Evolutionary conservation across 2,797 vertebrate genomes (phyloP).

Genomic region (Scyliorhinus canicula): DNA sequence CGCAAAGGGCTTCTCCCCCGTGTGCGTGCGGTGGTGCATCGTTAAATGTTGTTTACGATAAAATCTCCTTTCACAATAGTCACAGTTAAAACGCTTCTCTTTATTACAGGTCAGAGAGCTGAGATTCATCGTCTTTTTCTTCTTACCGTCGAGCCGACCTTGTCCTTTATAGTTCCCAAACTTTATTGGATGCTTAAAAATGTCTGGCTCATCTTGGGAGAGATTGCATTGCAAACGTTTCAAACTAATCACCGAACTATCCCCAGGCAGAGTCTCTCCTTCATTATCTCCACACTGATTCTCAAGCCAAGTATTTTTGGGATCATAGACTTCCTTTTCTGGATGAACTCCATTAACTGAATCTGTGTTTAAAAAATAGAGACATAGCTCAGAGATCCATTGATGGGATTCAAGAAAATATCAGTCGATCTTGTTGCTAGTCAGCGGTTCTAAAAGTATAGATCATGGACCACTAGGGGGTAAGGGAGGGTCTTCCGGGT

Average conservation of each 20-base stretch:
- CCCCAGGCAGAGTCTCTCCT: neutral
- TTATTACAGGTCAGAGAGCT: conserved; percentile 39
- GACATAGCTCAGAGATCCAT: neutral
- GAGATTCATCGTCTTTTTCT: neutral
- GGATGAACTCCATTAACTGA: neutral
- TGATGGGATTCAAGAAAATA: neutral
- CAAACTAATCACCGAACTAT: neutral
- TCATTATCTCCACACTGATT: neutral
- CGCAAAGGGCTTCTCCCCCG: conserved; percentile 64
- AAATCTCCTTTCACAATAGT: conserved; percentile 64
- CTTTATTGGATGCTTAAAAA: neutral
- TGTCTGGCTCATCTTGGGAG: neutral
- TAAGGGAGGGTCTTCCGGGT: too few species aligned
- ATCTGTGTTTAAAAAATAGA: neutral
- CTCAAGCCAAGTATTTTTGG: neutral
- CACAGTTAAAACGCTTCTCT: conserved; percentile 59
- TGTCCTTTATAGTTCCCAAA: neutral
- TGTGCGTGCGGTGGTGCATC: conserved; percentile 61
- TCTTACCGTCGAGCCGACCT: neutral
- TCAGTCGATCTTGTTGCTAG: neutral
- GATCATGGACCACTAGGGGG: too few species aligned
- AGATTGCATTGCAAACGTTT: neutral
- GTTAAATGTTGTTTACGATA: conserved; percentile 67
- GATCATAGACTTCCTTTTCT: neutral
- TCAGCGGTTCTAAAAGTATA: too few species aligned